Conservation (phyloP, 2,888 invertebrate species). For the Aelia acuminata region DNA sequence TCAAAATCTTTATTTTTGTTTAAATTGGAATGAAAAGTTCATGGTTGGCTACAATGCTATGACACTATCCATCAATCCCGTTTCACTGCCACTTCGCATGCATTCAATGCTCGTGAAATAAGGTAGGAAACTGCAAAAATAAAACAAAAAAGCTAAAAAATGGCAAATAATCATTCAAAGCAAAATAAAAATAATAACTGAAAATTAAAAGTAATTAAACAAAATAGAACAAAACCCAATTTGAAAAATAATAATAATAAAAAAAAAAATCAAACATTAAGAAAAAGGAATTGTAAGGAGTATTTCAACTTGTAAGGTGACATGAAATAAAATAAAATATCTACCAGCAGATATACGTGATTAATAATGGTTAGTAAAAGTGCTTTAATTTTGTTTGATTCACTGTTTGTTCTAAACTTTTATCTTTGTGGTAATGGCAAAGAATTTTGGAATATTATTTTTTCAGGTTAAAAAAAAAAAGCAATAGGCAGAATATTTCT, state of each 20-base stretch:
- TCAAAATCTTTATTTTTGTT: neutral
- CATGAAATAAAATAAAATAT: neutral
- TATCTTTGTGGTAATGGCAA: too few relatives aligned
- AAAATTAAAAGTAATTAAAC: conserved; percentile 17
- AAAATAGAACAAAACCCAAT: neutral
- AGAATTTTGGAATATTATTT: neutral
- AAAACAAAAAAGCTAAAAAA: conserved; percentile 44
- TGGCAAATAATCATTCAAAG: conserved; percentile 35
- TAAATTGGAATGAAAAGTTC: conserved; percentile 6
- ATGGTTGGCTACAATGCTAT: conserved; percentile 51
- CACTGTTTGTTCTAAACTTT: too few relatives aligned
- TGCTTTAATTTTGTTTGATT: neutral
- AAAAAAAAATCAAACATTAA: neutral
- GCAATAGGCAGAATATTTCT: too few relatives aligned
- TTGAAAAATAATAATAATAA: neutral
- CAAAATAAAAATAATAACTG: conserved; percentile 33
- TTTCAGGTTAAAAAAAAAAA: neutral
- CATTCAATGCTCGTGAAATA: conserved; percentile 59
- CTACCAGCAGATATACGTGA: neutral
- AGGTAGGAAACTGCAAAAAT: conserved; percentile 57
- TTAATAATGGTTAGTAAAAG: neutral
- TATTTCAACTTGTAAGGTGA: neutral
- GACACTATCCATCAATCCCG: conserved; percentile 58
- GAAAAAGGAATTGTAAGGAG: neutral
- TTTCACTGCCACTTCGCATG: conserved; percentile 59